Conservation (phyloP, 2,113 vertebrate species). For the Mystacornis crossleyi region DNA sequence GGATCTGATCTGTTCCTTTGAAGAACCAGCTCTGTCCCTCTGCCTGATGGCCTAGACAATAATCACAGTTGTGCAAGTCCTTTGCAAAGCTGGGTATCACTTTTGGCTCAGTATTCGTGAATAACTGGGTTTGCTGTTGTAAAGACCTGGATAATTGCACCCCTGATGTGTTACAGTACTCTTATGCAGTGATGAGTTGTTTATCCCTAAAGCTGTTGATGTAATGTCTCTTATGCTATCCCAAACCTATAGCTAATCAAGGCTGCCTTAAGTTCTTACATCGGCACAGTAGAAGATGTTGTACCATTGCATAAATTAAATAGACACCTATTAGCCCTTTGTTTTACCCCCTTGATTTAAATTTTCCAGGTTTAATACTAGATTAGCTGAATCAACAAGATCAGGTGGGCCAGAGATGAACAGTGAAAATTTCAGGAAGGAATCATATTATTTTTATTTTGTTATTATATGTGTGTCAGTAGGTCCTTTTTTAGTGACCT, state of each 20-base stretch:
- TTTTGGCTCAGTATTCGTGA: not conserved
- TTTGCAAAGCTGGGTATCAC: not conserved
- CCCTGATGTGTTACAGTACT: not conserved
- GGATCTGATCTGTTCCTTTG: not conserved
- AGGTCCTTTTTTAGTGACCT: not conserved
- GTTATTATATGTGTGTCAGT: not conserved
- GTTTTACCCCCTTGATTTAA: not conserved
- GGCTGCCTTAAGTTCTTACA: not conserved
- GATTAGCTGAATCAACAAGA: not conserved
- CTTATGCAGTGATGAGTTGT: not conserved
- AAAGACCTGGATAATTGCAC: not conserved
- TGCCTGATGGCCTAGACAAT: not conserved
- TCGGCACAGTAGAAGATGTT: not conserved
- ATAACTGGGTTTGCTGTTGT: not conserved
- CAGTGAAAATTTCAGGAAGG: not conserved
- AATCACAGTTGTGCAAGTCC: accelerated
- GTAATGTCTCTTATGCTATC: not conserved
- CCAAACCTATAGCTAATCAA: not conserved
- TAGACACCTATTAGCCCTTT: not conserved
- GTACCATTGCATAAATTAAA: not conserved
- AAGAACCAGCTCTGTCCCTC: not conserved
- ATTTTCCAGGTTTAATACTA: not conserved
- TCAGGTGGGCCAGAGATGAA: not conserved
- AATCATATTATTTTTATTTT: not conserved
- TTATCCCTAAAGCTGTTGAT: not conserved